These are phyloP conservation scores for Ophioninae sp. DNA, from an alignment of 2,888 invertebrate species.

Conservation along the genomic window DNA sequence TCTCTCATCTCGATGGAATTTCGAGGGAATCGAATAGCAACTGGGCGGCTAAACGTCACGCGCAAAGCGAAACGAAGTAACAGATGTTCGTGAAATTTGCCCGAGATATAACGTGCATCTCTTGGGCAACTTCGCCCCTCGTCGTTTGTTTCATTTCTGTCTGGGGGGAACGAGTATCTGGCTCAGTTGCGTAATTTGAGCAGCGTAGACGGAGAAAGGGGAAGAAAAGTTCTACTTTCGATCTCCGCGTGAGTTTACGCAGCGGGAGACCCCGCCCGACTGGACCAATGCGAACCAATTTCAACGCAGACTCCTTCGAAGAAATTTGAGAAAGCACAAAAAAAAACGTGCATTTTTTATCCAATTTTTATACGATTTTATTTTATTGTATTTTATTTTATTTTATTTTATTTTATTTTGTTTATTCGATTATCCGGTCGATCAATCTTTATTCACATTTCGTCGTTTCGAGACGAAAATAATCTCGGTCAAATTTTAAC, in stretches of 20 bases:
- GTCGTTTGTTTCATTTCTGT: constrained; percentile 64
- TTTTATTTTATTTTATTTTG: no score
- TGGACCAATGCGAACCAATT: neutral
- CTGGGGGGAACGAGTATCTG: constrained; percentile 70
- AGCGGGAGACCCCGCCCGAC: neutral
- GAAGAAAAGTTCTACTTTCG: constrained; percentile 33
- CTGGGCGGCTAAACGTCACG: no score
- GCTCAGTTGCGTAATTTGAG: constrained; percentile 68
- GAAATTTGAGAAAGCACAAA: neutral
- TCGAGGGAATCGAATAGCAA: no score
- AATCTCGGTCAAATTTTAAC: no score
- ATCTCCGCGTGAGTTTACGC: constrained; percentile 2
- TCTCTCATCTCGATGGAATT: neutral
- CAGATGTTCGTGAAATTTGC: constrained; percentile 1
- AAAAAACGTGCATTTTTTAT: no score
- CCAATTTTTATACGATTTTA: no score
- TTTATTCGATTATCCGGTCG: no score
- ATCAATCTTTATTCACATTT: no score
- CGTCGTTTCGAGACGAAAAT: no score
- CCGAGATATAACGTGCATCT: constrained; percentile 53
- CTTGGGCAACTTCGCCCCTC: constrained; percentile 61
- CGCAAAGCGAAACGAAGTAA: neutral
- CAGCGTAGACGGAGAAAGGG: constrained; percentile 13
- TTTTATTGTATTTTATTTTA: no score
- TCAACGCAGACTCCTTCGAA: neutral